A percentile compares a stretch with the other conserved stretches of the same genome.
phyloP scores from a whole-genome alignment of 2,888 invertebrate species.

The Thymelicus sylvestris region DNA sequence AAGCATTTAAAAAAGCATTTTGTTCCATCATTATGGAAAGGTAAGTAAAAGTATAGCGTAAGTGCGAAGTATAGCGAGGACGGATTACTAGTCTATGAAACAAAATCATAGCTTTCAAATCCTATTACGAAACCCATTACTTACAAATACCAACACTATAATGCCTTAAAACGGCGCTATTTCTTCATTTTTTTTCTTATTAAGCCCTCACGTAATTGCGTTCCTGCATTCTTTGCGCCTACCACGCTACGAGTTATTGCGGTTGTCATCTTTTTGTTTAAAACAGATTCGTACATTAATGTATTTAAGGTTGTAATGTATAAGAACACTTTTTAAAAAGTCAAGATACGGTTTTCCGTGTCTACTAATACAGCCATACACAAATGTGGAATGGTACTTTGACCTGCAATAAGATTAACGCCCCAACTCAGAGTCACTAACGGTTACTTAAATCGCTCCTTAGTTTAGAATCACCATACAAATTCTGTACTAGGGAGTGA shows the following conservation, averaged over 20 bases:
- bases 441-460: no score
- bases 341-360: neutral
- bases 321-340: neutral
- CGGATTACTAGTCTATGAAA: neutral
- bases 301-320: neutral
- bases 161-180: slow-evolving; percentile 14
- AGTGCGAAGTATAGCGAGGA: no score
- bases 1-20: no score
- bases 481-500: no score
- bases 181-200: slow-evolving; percentile 28
- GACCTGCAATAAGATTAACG: no score
- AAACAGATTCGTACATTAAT: neutral
- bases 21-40: no score
- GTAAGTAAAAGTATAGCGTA: no score
- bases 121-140: slow-evolving; percentile 27
- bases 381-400: no score
- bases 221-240: slow-evolving; percentile 21
- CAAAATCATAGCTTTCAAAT: slow-evolving; percentile 21
- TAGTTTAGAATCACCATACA: no score
- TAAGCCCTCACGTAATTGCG: slow-evolving; percentile 27
- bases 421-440: no score
- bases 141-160: slow-evolving; percentile 23
- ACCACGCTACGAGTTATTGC: slow-evolving; percentile 19
- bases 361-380: neutral
- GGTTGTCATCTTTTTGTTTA: neutral